Percentiles rank a stretch among this genome's conserved stretches.
Evolutionary conservation across 2,797 vertebrate genomes (phyloP).

Genomic region (Florisuga fusca): DNA sequence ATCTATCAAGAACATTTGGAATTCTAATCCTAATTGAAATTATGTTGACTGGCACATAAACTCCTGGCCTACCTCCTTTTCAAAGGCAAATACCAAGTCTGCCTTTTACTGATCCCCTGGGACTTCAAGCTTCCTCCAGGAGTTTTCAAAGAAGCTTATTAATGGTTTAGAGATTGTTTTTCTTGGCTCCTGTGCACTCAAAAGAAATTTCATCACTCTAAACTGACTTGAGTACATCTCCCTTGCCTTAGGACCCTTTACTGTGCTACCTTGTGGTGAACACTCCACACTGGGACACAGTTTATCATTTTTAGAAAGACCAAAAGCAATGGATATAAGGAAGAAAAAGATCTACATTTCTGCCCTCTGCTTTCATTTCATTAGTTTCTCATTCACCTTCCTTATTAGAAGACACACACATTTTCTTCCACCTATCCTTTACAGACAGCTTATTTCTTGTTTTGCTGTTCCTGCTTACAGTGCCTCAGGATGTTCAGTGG

Average conservation of each 20-base stretch:
- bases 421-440: not conserved
- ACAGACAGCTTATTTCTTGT: not conserved
- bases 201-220: slow-evolving; percentile 25
- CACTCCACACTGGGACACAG: not conserved
- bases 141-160: slow-evolving; percentile 48
- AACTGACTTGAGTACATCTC: not conserved
- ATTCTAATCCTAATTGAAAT: slow-evolving; percentile 59
- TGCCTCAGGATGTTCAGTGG: not conserved
- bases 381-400: not conserved
- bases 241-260: not conserved
- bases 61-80: not conserved
- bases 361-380: not conserved
- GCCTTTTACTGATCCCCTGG: slow-evolving; percentile 3
- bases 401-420: not conserved
- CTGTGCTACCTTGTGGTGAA: not conserved
- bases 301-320: not conserved
- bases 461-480: not conserved
- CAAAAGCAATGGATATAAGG: not conserved
- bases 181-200: slow-evolving; percentile 27
- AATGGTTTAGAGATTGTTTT: slow-evolving; percentile 54
- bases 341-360: not conserved
- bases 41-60: slow-evolving; percentile 35
- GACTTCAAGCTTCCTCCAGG: slow-evolving; percentile 10
- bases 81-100: slow-evolving; percentile 32
- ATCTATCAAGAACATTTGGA: slow-evolving; percentile 33